Conservation (phyloP, 2,797 vertebrate genomes). For the Tapirus indicus region DNA sequence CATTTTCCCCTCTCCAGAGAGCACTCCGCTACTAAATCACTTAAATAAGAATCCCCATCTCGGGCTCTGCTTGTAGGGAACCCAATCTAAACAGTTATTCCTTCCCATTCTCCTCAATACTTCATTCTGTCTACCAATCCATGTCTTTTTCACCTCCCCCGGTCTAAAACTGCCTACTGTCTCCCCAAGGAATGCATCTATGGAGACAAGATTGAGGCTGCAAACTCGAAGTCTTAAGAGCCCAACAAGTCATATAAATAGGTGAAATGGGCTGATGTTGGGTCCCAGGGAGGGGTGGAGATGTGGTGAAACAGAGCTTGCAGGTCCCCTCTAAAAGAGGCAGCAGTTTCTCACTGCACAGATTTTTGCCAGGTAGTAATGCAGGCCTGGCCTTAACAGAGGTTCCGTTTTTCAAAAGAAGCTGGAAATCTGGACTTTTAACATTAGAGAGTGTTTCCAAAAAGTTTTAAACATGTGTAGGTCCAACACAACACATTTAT, state of each 20-base stretch:
- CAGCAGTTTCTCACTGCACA: background rate
- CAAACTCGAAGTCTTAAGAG: background rate
- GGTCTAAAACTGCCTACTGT: background rate
- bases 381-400: background rate
- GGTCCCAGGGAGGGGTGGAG: too few species aligned
- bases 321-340: background rate
- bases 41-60: background rate
- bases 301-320: background rate
- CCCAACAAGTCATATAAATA: background rate
- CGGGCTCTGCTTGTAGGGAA: conserved; percentile 14
- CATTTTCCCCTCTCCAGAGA: background rate
- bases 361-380: background rate
- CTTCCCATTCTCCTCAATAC: background rate
- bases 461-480: background rate
- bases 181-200: background rate
- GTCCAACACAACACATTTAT: background rate
- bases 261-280: too few species aligned
- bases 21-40: background rate
- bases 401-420: background rate
- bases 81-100: background rate
- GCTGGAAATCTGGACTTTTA: background rate
- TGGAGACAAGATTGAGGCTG: background rate
- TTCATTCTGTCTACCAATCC: background rate
- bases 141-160: background rate
- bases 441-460: background rate